Evolutionary conservation across 2,888 invertebrate genomes (phyloP).

Genomic region (Chironomus riparius): DNA sequence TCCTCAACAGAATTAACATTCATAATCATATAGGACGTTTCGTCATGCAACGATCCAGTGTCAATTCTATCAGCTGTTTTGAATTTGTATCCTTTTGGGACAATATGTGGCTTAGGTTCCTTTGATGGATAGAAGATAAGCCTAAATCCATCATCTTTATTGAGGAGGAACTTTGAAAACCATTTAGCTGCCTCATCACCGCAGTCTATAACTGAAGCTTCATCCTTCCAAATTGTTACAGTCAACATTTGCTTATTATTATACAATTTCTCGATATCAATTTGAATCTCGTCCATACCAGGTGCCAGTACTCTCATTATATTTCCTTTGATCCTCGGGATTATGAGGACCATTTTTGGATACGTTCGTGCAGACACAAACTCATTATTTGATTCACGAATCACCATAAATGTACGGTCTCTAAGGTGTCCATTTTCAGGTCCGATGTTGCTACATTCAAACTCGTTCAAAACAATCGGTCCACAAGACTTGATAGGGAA

Average conservation of each 20-base stretch:
- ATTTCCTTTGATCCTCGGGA: conserved; percentile 45
- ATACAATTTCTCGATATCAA: conserved; percentile 44
- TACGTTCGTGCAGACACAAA: conserved; percentile 29
- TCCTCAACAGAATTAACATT: conserved; percentile 56
- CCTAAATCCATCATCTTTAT: conserved; percentile 44
- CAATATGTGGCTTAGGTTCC: conserved; percentile 36
- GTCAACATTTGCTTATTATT: conserved; percentile 37
- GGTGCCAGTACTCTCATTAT: conserved; percentile 47
- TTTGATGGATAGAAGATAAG: conserved; percentile 49
- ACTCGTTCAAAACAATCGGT: conserved; percentile 42
- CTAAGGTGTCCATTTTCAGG: conserved; percentile 40
- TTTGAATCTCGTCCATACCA: conserved; percentile 47
- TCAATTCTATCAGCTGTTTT: conserved; percentile 28
- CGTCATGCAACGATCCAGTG: conserved; percentile 53
- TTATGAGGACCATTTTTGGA: conserved; percentile 48
- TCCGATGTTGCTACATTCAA: conserved; percentile 48
- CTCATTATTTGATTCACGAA: background rate
- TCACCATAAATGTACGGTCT: conserved; percentile 3
- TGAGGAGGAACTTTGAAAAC: conserved; percentile 52
- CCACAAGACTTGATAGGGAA: conserved; percentile 56
- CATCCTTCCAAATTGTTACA: conserved; percentile 48
- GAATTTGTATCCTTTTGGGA: conserved; percentile 35
- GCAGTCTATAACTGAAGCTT: conserved; percentile 57
- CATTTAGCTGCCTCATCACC: conserved; percentile 61
- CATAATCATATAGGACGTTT: conserved; percentile 53